phyloP scores from a whole-genome alignment of 2,888 invertebrate species.

The Dysmachus trigonus region DNA sequence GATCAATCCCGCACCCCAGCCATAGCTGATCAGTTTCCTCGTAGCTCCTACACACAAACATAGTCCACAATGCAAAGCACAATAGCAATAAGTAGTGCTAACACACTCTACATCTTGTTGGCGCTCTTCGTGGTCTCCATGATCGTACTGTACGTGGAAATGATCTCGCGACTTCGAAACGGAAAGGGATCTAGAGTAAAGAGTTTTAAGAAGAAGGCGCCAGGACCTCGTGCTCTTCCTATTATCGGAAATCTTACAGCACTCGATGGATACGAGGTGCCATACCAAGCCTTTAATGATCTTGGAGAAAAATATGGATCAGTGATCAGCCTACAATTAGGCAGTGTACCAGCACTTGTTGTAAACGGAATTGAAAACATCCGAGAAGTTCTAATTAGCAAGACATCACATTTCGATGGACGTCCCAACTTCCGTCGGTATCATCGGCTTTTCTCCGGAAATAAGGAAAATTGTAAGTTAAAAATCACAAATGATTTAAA shows the following conservation, averaged over 20 bases:
- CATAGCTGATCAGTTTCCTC: not conserved
- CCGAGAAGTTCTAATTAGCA: slow-evolving; percentile 68
- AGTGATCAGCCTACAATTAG: slow-evolving; percentile 68
- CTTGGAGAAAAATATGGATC: slow-evolving; percentile 67
- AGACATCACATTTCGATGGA: slow-evolving; percentile 71
- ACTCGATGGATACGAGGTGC: slow-evolving; percentile 68
- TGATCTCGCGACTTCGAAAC: slow-evolving; percentile 26
- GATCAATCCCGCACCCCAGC: slow-evolving; percentile 43
- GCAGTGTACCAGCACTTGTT: slow-evolving; percentile 68
- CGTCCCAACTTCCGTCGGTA: slow-evolving; percentile 73
- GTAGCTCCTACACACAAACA: not conserved
- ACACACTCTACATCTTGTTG: slow-evolving; percentile 51
- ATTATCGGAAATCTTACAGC: slow-evolving; percentile 69
- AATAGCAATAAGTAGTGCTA: slow-evolving; percentile 50
- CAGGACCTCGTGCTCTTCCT: slow-evolving; percentile 68
- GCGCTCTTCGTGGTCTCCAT: slow-evolving; percentile 48
- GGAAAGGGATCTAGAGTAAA: not conserved
- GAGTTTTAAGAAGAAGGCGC: slow-evolving; percentile 61
- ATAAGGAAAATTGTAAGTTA: slow-evolving; percentile 74
- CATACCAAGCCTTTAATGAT: slow-evolving; percentile 69
- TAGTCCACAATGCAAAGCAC: slow-evolving; percentile 47
- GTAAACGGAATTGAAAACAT: slow-evolving; percentile 70
- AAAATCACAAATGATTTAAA: slow-evolving; percentile 50
- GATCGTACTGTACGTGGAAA: slow-evolving; percentile 47
- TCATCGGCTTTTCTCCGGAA: slow-evolving; percentile 71